These are phyloP conservation scores for Araneus ventricosus DNA, from an alignment of 1,140 invertebrate genomes.

Conservation along the genomic window DNA sequence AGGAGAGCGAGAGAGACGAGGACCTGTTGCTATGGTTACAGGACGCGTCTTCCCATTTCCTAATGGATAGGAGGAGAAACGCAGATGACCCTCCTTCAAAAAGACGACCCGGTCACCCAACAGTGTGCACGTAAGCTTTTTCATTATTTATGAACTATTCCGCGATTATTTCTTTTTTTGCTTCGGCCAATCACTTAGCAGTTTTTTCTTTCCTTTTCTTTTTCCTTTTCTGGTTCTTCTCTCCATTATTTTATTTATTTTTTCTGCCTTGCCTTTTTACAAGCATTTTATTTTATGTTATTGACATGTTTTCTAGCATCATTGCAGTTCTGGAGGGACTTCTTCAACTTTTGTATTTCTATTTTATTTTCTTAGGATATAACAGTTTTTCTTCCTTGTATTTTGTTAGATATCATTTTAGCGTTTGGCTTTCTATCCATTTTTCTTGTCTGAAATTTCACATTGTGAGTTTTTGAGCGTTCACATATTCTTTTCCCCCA, in stretches of 20 bases:
- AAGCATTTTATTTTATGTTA: constrained; percentile 51
- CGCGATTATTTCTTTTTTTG: constrained; percentile 40
- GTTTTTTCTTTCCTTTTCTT: not conserved
- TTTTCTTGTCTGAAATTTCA: constrained; percentile 14
- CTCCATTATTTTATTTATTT: not conserved
- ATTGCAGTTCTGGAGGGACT: not conserved
- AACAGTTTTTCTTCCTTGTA: not conserved
- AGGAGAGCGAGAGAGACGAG: not conserved
- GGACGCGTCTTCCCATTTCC: constrained; percentile 68
- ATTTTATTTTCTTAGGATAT: not conserved
- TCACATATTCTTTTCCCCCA: not conserved
- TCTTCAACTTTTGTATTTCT: not conserved
- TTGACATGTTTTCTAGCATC: constrained; percentile 52
- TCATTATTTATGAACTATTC: constrained; percentile 74
- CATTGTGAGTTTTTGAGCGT: not conserved
- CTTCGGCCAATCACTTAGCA: constrained; percentile 71
- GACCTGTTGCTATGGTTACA: constrained; percentile 64
- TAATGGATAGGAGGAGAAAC: constrained; percentile 68
- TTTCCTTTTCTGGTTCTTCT: not conserved
- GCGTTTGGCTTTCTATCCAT: not conserved
- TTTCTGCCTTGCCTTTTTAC: not conserved
- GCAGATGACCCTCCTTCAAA: constrained; percentile 64
- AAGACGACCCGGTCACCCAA: constrained; percentile 56
- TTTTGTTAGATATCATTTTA: not conserved
- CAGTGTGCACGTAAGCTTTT: constrained; percentile 66